Evolutionary conservation across 1,140 invertebrate species (phyloP), one percentile per base, ranked within the genome.

Genomic region (Saccostrea cuccullata): DNA sequence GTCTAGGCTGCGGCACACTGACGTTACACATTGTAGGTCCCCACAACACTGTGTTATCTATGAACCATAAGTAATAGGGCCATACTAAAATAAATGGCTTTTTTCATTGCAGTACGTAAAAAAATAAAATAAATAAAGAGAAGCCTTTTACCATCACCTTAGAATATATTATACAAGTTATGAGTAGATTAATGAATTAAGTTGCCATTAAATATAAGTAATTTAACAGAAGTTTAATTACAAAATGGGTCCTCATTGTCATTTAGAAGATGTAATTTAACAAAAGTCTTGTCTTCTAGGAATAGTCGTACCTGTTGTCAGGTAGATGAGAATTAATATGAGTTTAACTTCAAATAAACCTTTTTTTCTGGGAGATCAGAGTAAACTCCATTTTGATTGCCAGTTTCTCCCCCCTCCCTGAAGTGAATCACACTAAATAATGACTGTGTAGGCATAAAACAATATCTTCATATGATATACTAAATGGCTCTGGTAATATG

Each of bases 31-130:
- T 8, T 77, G 70, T 77, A 30, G 70, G 70, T 36, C 23, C 15
- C 26, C 70, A 77, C 26, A 30, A 77, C 26, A 30, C 26, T 77
- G 26, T 77, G 70, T 77, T 77, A 77, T 77, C 70, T 77, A 30
- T 77, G 70, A 77, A 77, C 70, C 70, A 77, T 77, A 77, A 77
- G 70, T 77, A 77, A 77, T 36, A 77, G 70, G 70, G 70, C 70
- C 23, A 77, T 12, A 26, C 70, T 77, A 36, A 77, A 30, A 77
- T 77, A 77, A 77, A 77, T 77, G 8, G 70, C 70, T 77, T 77
- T 36, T 77, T 64, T 17, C 58, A 64, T 77, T 77, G 23, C 70
- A 77, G 47, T 47, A 47, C 5, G 47, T 47, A 47, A 47, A 47
- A 47, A 6, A 47, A 77, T 73, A 26, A 73, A 26, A 26, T 36